Evolutionary conservation across 92 coral and sea anemone species (phyloP).

Genomic region (Porites evermanni): DNA sequence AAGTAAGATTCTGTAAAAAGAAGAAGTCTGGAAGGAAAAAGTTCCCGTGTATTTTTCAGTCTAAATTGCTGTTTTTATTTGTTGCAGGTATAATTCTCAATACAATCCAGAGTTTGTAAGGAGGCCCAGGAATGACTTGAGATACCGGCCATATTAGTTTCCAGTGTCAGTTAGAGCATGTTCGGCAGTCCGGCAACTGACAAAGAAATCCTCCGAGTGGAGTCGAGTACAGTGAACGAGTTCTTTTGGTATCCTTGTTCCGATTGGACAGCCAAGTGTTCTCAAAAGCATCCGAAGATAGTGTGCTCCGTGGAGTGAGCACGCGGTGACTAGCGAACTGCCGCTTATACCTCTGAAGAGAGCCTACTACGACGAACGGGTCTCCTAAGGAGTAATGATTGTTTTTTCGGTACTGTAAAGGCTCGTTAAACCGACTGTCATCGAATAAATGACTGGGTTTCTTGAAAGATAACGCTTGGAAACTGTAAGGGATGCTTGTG

Average conservation of each 20-base stretch:
- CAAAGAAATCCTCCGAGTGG: background rate
- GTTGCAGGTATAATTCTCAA: slow-evolving; percentile 90
- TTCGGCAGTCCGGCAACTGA: background rate
- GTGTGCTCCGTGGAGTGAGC: too few species aligned
- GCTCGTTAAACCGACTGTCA: too few species aligned
- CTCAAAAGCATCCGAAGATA: background rate
- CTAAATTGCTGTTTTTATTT: background rate
- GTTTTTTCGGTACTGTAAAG: background rate
- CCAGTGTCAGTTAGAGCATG: background rate
- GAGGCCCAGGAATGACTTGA: slow-evolving; percentile 69
- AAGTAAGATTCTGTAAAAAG: too few species aligned
- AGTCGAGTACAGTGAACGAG: background rate
- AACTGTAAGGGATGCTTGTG: too few species aligned
- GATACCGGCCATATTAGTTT: slow-evolving; percentile 77
- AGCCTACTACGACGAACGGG: background rate
- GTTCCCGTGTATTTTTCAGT: background rate
- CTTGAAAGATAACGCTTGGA: too few species aligned
- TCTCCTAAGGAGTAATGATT: background rate
- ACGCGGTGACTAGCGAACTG: too few species aligned
- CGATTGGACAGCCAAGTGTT: background rate
- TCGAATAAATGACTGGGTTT: too few species aligned
- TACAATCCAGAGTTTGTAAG: slow-evolving; percentile 92
- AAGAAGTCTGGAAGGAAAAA: background rate
- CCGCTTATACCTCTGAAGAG: background rate
- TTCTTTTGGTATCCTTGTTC: background rate